Base-by-base conservation (phyloP, 2,888 invertebrate species). In the Phytoseiulus persimilis region DNA sequence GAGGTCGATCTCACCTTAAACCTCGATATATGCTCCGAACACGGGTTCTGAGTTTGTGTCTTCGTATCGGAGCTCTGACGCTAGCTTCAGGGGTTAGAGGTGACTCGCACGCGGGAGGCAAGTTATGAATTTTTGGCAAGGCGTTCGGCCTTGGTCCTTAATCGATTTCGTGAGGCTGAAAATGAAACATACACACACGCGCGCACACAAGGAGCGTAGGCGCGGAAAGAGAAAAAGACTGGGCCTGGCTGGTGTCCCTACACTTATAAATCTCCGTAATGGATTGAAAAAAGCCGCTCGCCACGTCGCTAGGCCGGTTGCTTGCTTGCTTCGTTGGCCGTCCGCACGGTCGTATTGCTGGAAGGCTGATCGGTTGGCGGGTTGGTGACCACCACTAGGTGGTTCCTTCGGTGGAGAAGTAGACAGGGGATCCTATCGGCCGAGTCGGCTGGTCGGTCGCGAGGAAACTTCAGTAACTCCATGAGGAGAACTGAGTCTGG, bases 181-280 rank as follows among this genome's bases (percentile, higher is more conserved):
- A 87, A 87, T 87, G 87, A 87, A 87, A 87, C 87, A 87, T 32
- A 87, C 87, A 31, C 65, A 65, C 65, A 65, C 65, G 28, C 14
- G 65, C 18, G 18, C 65, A 65, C 65, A 65, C 33, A 39, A 32
- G 87, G n/a, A 87, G 87, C 87, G 87, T 28, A 65, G 65, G 18
- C 5, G 65, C 65, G 18, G 18, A 65, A 23, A 65, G 65, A 65
- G 65, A 65, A 65, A 65, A 65, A 65, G 65, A 65, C 65, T 65
- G 65, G 65, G 65, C 65, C 65, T 65, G 65, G 65, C 65, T 65
- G 65, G 65, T 65, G 65, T 65, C 65, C 65, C 65, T 65, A 45
- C 87, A 87, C 32, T 87, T 87, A 87, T 87, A 87, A 87, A 87
- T 87, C 87, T 87, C 45, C 33, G 87, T 87, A 87, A 87, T 87